Evolutionary conservation across 2,797 vertebrate genomes (phyloP).

Genomic region (Menidia menidia): DNA sequence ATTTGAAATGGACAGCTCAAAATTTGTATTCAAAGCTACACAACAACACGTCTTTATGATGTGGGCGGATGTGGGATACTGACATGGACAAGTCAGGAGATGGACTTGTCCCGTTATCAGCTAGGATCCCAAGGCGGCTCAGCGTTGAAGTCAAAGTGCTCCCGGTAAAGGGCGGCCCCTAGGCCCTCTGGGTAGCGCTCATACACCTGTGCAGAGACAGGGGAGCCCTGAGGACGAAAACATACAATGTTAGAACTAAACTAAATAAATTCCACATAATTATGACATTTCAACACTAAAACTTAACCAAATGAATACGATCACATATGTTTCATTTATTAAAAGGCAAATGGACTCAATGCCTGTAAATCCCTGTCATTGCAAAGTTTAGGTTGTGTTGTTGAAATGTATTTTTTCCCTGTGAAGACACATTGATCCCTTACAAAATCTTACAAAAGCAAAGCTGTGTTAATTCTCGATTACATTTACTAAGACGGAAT

Average conservation of each 20-base stretch:
- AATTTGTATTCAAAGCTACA: background rate
- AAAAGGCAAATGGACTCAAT: background rate
- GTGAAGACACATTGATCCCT: background rate
- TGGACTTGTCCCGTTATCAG: slow-evolving; percentile 99
- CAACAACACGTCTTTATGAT: background rate
- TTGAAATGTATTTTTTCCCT: background rate
- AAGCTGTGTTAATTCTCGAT: background rate
- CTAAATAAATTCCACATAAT: background rate
- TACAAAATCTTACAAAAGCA: background rate
- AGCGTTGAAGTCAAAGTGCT: slow-evolving; percentile 99
- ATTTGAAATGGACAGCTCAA: background rate
- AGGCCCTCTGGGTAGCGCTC: slow-evolving; percentile 97
- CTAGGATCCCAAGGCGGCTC: slow-evolving; percentile 99
- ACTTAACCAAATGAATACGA: background rate
- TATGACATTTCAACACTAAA: too few species aligned
- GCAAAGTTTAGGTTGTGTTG: background rate
- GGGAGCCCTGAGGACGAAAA: slow-evolving; percentile 79
- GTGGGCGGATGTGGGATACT: slow-evolving; percentile 68
- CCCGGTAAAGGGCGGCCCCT: slow-evolving; percentile 99
- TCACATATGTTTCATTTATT: background rate
- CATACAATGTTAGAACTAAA: background rate
- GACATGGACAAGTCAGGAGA: slow-evolving; percentile 99
- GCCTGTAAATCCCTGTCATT: background rate
- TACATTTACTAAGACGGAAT: background rate
- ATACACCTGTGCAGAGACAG: slow-evolving; percentile 95